Percentiles rank a stretch among this genome's conserved stretches.
These are phyloP conservation scores for Drosophila rufa DNA, from an alignment of 1,140 invertebrate genomes.

Conservation along the genomic window DNA sequence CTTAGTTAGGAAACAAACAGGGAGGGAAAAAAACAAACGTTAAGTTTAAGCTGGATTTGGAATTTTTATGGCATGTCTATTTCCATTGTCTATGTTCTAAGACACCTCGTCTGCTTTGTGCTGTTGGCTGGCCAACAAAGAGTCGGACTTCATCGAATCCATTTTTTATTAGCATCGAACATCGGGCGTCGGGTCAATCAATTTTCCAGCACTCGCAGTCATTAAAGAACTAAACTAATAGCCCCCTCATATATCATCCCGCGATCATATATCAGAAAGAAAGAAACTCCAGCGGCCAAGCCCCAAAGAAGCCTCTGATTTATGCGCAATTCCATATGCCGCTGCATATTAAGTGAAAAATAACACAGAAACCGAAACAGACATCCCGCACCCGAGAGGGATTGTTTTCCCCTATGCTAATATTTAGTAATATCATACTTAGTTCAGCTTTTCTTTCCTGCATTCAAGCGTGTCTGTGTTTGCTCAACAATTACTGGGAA, in stretches of 20 bases:
- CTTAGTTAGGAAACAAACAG: constrained; percentile 45
- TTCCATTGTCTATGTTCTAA: constrained; percentile 49
- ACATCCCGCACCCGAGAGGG: constrained; percentile 14
- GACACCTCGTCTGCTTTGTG: constrained; percentile 42
- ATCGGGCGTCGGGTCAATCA: constrained; percentile 22
- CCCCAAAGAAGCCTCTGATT: constrained; percentile 51
- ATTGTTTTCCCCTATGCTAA: constrained; percentile 26
- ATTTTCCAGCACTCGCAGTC: constrained; percentile 50
- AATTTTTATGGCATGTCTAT: constrained; percentile 42
- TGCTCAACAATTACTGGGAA: constrained; percentile 66
- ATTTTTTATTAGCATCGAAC: constrained; percentile 50
- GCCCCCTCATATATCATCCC: constrained; percentile 62
- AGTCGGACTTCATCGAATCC: constrained; percentile 50
- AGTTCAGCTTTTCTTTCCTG: constrained; percentile 21
- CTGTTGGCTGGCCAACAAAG: constrained; percentile 15
- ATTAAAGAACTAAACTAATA: constrained; percentile 68
- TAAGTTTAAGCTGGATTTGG: constrained; percentile 39
- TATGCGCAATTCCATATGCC: constrained; percentile 55
- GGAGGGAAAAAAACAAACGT: constrained; percentile 23
- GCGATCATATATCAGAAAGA: constrained; percentile 41
- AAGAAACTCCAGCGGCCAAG: constrained; percentile 23
- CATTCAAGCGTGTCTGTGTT: constrained; percentile 27
- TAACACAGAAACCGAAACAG: constrained; percentile 22
- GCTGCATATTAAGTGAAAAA: constrained; percentile 52
- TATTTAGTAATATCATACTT: constrained; percentile 38